Percentiles rank a stretch among this genome's conserved stretches.
Evolutionary conservation across 1,140 invertebrate genomes (phyloP).

Genomic region (Drosophila littoralis): DNA sequence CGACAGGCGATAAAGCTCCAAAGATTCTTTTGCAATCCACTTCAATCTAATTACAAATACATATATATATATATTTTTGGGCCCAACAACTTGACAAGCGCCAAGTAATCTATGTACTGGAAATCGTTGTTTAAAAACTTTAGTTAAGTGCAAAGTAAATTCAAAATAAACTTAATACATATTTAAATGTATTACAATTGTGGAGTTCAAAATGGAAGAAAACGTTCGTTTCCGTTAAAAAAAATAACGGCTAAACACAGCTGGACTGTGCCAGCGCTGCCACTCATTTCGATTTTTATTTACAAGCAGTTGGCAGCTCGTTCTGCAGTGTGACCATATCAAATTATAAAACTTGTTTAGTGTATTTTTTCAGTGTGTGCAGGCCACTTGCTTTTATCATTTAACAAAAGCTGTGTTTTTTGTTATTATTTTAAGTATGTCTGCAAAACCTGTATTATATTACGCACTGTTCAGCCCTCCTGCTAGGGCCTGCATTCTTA

Average conservation of each 20-base stretch:
- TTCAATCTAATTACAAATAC: constrained; percentile 4
- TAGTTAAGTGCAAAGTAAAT: constrained; percentile 15
- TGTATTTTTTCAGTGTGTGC: not conserved
- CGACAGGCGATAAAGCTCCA: constrained; percentile 38
- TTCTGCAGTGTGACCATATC: not conserved
- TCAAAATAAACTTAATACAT: constrained; percentile 22
- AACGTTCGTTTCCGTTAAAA: not conserved
- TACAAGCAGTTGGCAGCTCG: constrained; percentile 20
- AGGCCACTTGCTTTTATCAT: not conserved
- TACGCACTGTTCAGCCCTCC: constrained; percentile 85
- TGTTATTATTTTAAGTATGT: constrained; percentile 12
- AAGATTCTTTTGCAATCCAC: constrained; percentile 51
- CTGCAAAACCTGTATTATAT: constrained; percentile 82
- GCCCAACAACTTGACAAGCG: constrained; percentile 18
- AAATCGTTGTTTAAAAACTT: constrained; percentile 7
- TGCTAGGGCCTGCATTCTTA: constrained; percentile 84
- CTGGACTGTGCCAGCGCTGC: constrained; percentile 12
- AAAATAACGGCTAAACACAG: constrained; percentile 8
- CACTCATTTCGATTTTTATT: constrained; percentile 1
- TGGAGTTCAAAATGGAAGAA: not conserved
- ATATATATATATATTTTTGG: constrained; percentile 15
- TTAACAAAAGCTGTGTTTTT: not conserved
- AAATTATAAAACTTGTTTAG: not conserved
- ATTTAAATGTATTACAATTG: not conserved
- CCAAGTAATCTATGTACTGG: constrained; percentile 27